A percentile compares a stretch with the other conserved stretches of the same genome.
Evolutionary conservation across 2,797 vertebrate species (phyloP).

Genomic region (Cheracebus regulus): DNA sequence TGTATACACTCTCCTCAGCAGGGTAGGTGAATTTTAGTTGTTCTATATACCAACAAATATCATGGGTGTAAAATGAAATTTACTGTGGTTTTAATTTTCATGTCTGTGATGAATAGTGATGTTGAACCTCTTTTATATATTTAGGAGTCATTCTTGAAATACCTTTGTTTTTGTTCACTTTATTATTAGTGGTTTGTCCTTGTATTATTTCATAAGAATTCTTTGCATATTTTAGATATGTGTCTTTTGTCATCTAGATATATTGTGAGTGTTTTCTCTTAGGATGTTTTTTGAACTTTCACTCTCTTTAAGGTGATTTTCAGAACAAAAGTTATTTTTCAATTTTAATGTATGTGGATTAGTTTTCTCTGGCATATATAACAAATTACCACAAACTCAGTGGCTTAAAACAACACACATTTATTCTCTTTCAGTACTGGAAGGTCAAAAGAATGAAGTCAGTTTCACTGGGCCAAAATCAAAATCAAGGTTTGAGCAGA

Average conservation of each 20-base stretch:
- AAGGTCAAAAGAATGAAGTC: background rate
- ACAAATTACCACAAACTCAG: background rate
- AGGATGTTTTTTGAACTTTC: constrained; percentile 23
- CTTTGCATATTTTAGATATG: background rate
- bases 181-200: background rate
- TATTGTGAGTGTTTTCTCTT: background rate
- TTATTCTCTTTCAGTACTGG: background rate
- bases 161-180: background rate
- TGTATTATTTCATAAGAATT: background rate
- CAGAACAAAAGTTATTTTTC: background rate
- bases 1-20: background rate
- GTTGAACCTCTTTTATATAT: background rate
- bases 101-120: background rate
- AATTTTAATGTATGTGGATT: background rate
- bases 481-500: background rate
- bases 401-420: background rate
- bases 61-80: background rate
- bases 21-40: background rate
- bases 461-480: background rate
- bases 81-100: background rate
- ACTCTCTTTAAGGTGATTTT: background rate
- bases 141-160: background rate
- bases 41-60: background rate
- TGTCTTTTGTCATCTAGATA: background rate
- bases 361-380: background rate